Conservation (phyloP, 1,140 invertebrate genomes). For the Pygmarrhopalites habei region DNA sequence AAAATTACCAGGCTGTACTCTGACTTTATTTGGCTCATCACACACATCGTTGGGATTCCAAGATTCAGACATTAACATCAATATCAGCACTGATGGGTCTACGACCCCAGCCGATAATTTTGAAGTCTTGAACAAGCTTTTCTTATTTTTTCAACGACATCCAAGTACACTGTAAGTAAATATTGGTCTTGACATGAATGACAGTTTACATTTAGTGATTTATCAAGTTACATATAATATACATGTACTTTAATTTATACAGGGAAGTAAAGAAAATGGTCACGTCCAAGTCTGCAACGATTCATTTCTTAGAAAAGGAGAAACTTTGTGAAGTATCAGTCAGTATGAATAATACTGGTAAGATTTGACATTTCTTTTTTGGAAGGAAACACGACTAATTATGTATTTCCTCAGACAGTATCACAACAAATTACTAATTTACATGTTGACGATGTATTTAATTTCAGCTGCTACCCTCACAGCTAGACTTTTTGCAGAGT, state of each 20-base stretch:
- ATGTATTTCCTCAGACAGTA: no score
- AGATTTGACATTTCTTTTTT: no score
- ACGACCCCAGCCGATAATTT: not conserved
- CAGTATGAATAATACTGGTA: conserved; percentile 27
- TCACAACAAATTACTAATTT: no score
- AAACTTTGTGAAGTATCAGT: conserved; percentile 9
- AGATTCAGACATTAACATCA: conserved; percentile 35
- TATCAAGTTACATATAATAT: no score
- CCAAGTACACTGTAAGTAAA: not conserved
- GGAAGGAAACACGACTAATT: no score
- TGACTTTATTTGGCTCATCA: conserved; percentile 33
- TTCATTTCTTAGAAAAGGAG: conserved; percentile 24
- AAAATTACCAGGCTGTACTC: conserved; percentile 1
- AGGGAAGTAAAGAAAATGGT: conserved; percentile 26
- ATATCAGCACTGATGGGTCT: not conserved
- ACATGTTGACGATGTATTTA: no score
- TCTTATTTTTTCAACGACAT: conserved; percentile 11
- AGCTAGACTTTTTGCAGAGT: conserved; percentile 30
- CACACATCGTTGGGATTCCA: conserved; percentile 31
- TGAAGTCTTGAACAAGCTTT: conserved; percentile 14
- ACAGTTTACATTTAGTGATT: no score
- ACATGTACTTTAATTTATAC: not conserved
- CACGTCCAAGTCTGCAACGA: conserved; percentile 11
- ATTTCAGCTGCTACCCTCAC: no score
- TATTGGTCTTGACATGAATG: no score